Evolutionary conservation across 1,140 invertebrate genomes (phyloP), one percentile per base, ranked within the genome.

Genomic region (Brachionus calyciflorus): DNA sequence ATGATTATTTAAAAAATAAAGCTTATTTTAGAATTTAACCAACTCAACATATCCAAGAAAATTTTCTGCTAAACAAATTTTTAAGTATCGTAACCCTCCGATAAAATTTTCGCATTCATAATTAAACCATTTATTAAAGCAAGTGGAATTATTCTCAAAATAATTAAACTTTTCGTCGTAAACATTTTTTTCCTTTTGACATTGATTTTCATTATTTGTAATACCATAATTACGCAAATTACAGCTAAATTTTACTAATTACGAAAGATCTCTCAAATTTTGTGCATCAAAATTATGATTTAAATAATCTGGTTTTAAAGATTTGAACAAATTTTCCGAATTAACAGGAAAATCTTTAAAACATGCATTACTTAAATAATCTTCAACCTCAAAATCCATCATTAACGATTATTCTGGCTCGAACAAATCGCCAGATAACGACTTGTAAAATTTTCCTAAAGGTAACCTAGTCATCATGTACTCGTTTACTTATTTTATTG

Each of bases 61-160:
- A n/a, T n/a, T n/a, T n/a, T n/a, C n/a, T 53, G 41, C 30, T 33
- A 21, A 55, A 26, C 69, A 17, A 51, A 73, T 26, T 73, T 21
- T 17, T 46, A 73, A 51, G 49, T 73, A 51, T 73, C 51, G 0
- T 46, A 44, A 55, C 10, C 49, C 28, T 37, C 49, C 51, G 69
- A 46, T 24, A 41, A n/a, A 73, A 19, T 55, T 55, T 51, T 51
- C 28, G 28, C 69, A 73, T 73, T 73, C 69, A 26, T 51, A 73
- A 73, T 73, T 51, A 28, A 55, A 55, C 46, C 69, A 49, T 73
- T 28, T 49, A 26, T 51, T 51, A 14, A 40, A 12, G 30, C 69
- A 73, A 30, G 46, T 73, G 2, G 69, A 73, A 55, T 70, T 70
- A 48, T 70, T 70, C 33, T 26, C 21, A 48, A 37, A 70, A 48